phyloP scores from a whole-genome alignment of 2,113 vertebrate genomes.

The Dicaeum eximium region DNA sequence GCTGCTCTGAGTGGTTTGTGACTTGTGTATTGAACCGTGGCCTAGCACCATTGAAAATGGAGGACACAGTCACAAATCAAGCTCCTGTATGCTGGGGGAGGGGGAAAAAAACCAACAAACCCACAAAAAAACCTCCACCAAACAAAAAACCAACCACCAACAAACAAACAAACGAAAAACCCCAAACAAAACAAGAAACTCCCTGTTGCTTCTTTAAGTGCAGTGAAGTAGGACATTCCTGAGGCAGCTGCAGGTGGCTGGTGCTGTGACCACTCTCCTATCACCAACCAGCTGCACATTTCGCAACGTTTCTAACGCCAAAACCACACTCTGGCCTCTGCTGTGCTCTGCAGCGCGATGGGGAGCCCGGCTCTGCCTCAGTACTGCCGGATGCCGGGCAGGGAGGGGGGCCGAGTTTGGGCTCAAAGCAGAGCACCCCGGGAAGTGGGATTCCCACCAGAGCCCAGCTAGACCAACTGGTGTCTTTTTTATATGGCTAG shows the following conservation, averaged over 20 bases:
- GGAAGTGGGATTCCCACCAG: background rate
- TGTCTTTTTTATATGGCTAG: fast-evolving
- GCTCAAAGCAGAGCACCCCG: fast-evolving
- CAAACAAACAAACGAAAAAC: too few species aligned
- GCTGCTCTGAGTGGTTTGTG: background rate
- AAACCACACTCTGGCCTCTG: fast-evolving
- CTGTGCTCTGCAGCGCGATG: background rate
- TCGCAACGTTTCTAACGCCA: background rate
- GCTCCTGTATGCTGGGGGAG: fast-evolving
- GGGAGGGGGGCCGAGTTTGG: background rate
- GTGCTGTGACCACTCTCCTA: background rate
- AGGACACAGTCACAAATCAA: background rate
- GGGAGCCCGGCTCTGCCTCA: fast-evolving
- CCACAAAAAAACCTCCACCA: too few species aligned
- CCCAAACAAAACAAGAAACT: background rate
- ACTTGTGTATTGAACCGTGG: background rate
- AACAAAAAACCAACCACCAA: background rate
- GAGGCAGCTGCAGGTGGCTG: background rate
- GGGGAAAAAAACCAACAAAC: background rate
- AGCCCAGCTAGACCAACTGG: background rate
- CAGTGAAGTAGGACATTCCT: background rate
- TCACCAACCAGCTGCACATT: background rate
- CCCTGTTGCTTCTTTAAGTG: background rate
- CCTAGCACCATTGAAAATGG: background rate
- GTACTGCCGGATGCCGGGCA: fast-evolving